phyloP scores from a whole-genome alignment of 2,113 vertebrate species.

The Aleadryas rufinucha region DNA sequence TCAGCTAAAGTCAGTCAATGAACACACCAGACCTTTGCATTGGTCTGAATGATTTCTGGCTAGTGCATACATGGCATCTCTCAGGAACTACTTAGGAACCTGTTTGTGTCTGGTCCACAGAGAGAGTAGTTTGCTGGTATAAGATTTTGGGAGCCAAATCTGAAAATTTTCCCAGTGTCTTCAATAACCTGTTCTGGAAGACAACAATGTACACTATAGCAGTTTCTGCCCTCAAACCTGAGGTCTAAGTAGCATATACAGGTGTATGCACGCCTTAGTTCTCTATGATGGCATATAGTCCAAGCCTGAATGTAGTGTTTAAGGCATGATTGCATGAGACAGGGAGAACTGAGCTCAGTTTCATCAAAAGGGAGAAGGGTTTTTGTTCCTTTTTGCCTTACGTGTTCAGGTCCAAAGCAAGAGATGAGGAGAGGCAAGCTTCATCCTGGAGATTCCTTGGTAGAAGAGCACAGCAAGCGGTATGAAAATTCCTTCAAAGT shows the following conservation, averaged over 20 bases:
- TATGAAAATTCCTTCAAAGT: not conserved
- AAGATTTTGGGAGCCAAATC: not conserved
- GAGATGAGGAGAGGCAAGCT: not conserved
- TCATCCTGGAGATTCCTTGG: rapidly evolving
- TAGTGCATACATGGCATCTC: not conserved
- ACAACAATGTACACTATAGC: not conserved
- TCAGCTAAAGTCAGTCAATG: not conserved
- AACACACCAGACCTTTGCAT: not conserved
- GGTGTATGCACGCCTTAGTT: not conserved
- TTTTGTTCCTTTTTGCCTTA: not conserved
- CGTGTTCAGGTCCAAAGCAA: not conserved
- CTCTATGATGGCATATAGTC: not conserved
- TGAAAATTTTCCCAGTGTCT: not conserved
- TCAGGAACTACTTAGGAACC: not conserved
- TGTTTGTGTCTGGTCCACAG: not conserved
- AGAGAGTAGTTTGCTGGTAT: not conserved
- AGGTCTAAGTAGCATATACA: not conserved
- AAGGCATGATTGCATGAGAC: not conserved
- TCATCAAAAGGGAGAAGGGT: not conserved
- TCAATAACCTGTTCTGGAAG: not conserved
- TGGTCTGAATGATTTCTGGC: not conserved
- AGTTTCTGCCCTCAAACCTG: not conserved
- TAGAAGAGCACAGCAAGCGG: not conserved
- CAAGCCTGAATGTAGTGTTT: not conserved
- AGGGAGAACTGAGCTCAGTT: not conserved